These are phyloP conservation scores for Geotrypetes seraphini DNA, from an alignment of 2,797 vertebrate species.

Conservation along the genomic window DNA sequence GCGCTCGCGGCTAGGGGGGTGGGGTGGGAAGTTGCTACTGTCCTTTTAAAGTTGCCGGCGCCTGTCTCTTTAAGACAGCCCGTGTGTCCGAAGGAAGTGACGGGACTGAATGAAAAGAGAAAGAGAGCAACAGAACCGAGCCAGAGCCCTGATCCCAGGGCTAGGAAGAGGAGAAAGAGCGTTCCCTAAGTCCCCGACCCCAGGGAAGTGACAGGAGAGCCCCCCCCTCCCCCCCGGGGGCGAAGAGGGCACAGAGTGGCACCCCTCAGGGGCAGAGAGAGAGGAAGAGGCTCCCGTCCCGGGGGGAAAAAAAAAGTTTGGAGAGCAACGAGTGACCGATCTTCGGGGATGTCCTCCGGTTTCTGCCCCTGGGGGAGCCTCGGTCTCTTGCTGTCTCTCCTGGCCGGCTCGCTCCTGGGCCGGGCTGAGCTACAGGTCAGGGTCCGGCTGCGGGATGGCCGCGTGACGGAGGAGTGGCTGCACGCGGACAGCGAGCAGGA, in stretches of 20 bases:
- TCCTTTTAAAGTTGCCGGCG: conserved; percentile 73
- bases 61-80: conserved; percentile 49
- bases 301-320: conserved; percentile 23
- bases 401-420: conserved; percentile 9
- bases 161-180: neutral
- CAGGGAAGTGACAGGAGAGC: neutral
- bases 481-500: conserved; percentile 82
- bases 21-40: conserved; percentile 47
- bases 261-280: too few relatives aligned
- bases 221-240: too few relatives aligned
- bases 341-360: conserved; percentile 9
- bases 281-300: neutral
- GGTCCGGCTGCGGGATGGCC: conserved; percentile 78
- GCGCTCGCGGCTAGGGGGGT: too few relatives aligned
- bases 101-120: conserved; percentile 52
- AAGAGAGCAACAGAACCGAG: neutral
- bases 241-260: too few relatives aligned
- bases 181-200: neutral
- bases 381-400: conserved; percentile 21
- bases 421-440: conserved; percentile 77
- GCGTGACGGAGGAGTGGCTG: conserved; percentile 81
- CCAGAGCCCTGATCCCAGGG: neutral
- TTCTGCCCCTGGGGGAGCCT: conserved; percentile 14
- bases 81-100: conserved; percentile 72
- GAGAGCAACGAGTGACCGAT: too few relatives aligned